Conservation (phyloP, 2,888 invertebrate genomes). For the Xylota sylvarum region DNA sequence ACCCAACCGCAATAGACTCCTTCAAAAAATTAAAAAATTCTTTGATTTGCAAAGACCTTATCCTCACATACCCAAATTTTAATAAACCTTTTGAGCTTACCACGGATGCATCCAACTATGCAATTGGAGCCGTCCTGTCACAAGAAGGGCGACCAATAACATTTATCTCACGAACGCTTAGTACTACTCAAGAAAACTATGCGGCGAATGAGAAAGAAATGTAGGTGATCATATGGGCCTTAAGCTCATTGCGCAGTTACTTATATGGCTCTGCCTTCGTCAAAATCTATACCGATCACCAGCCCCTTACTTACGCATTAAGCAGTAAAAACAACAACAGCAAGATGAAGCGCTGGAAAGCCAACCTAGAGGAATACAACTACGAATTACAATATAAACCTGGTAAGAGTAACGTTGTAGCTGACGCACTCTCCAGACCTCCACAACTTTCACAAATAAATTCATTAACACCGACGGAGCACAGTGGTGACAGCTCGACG, state of each 20-base stretch:
- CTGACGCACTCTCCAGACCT: slow-evolving; percentile 31
- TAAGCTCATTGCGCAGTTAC: not conserved
- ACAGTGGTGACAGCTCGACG: slow-evolving; percentile 42
- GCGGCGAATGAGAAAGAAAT: not conserved
- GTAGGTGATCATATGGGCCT: not conserved
- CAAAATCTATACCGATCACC: slow-evolving; percentile 8
- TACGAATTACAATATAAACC: slow-evolving; percentile 1
- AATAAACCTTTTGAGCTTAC: slow-evolving; percentile 6
- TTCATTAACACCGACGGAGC: slow-evolving; percentile 19
- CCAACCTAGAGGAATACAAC: not conserved
- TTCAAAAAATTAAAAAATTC: slow-evolving; percentile 14
- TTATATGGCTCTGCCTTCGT: slow-evolving; percentile 5
- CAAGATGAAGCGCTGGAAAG: slow-evolving; percentile 18
- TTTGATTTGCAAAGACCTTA: not conserved
- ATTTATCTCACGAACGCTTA: not conserved
- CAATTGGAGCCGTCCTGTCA: not conserved
- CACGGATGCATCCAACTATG: slow-evolving; percentile 2
- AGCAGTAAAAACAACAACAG: slow-evolving; percentile 15
- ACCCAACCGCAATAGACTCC: not conserved
- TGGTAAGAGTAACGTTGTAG: not conserved
- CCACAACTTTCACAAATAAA: slow-evolving; percentile 20
- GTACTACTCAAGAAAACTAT: not conserved
- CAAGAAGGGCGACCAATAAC: not conserved
- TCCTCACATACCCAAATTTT: not conserved
- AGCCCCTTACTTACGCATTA: slow-evolving; percentile 1